Evolutionary conservation across 1,140 invertebrate species (phyloP), one percentile per base, ranked within the genome.

Genomic region (Bombus cullumanus): DNA sequence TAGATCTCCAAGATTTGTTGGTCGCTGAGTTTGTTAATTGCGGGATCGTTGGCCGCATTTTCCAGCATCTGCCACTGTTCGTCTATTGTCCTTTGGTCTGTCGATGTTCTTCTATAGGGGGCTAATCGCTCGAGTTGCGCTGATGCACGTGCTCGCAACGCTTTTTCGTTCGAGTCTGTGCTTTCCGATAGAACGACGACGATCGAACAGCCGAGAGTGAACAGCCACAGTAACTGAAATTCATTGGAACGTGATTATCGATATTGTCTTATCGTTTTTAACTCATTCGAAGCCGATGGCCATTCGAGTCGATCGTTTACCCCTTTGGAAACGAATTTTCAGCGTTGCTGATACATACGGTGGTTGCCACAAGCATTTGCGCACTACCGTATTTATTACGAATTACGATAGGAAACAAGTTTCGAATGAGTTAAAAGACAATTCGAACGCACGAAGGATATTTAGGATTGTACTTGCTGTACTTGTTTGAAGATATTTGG

Each of bases 121-220:
- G 91, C 85, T n/a, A 95, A 86, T 76, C 94, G 93, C 10, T 94
- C 91, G 71, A 95, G 87, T 76, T 95, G 94, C 8, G 91, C 91
- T 4, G 93, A 93, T 6, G 94, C 94, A 22, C 89, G 91, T 37
- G 86, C 90, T 9, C 81, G 68, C 18, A 93, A 72, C 43, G 88
- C 85, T 57, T 92, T 88, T 80, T 78, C 31, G 8, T 41, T 66
- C 6, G 57, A 53, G 28, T 92, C 86, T 22, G 76, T 76, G 28
- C 85, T 86, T 71, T 89, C 71, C 4, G 86, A 72, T 15, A 39
- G 69, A 77, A 83, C 86, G 62, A 86, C 76, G 76, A 92, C 81
- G 76, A 86, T 81, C 81, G 86, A 85, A 83, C 88, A 91, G 78
- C 87, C 85, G 31, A 94, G 71, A 62, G 92, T 75, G 81, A 95